These are phyloP conservation scores for Leucophenga maculata DNA, from an alignment of 2,888 invertebrate species.

Conservation along the genomic window DNA sequence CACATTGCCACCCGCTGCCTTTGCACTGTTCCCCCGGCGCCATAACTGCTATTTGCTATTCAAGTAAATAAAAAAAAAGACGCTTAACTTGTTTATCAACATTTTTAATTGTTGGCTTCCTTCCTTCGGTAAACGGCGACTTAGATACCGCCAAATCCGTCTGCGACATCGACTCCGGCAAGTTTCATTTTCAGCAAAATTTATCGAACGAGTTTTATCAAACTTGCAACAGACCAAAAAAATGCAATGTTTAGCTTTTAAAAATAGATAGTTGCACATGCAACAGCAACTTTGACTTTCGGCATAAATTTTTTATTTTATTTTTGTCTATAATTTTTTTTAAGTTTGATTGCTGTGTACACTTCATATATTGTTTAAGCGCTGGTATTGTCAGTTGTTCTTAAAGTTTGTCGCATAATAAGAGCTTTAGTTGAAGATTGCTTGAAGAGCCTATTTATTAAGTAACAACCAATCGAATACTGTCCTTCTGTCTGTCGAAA, in stretches of 20 bases:
- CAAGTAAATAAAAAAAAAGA: conserved; percentile 28
- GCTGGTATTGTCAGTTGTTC: not conserved
- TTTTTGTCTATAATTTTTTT: conserved; percentile 1
- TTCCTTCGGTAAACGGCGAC: conserved; percentile 48
- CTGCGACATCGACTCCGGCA: not conserved
- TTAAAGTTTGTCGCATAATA: not conserved
- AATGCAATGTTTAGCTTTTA: conserved; percentile 10
- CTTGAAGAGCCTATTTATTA: too few species aligned
- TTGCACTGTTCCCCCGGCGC: conserved; percentile 14
- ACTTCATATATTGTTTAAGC: not conserved
- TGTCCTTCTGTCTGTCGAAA: too few species aligned
- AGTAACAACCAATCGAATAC: too few species aligned
- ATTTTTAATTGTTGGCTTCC: conserved; percentile 51
- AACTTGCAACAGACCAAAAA: conserved; percentile 8
- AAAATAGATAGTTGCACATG: conserved; percentile 13
- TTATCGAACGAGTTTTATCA: conserved; percentile 3
- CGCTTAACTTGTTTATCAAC: conserved; percentile 52
- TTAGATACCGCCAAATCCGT: not conserved
- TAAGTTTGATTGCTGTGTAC: not conserved
- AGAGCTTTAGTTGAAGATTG: too few species aligned
- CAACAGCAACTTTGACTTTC: conserved; percentile 21
- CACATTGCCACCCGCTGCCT: not conserved
- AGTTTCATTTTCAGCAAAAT: conserved; percentile 9
- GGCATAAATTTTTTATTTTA: not conserved
- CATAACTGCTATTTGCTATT: conserved; percentile 37